Evolutionary conservation across 1,140 invertebrate genomes (phyloP), one percentile per base, ranked within the genome.

Genomic region (Probaryconus sp.): DNA sequence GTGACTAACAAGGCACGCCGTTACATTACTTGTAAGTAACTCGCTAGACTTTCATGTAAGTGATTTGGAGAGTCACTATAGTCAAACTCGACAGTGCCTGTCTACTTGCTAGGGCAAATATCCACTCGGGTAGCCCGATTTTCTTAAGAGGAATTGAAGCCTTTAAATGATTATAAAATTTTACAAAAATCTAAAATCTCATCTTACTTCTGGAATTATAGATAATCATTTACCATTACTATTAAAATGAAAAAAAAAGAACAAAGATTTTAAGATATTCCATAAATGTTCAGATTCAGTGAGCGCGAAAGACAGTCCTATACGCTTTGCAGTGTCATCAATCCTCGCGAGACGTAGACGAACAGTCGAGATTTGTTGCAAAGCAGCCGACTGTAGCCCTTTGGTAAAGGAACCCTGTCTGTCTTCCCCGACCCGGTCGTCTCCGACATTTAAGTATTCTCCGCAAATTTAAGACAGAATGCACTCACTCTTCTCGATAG

Each of bases 211-310:
- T n/a, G n/a, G n/a, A n/a, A n/a, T n/a, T n/a, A n/a, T n/a, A n/a
- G n/a, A n/a, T n/a, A n/a, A n/a, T n/a, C n/a, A n/a, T n/a, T n/a
- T n/a, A n/a, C n/a, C n/a, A n/a, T n/a, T n/a, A n/a, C n/a, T n/a
- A n/a, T n/a, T n/a, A n/a, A n/a, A n/a, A n/a, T n/a, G n/a, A 28
- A 69, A 18, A 28, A 24, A 51, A 61, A n/a, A 60, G 61, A 78
- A 61, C 68, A 42, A 67, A 83, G 80, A 83, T 83, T 82, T 80
- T 78, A 77, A 83, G 81, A 84, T 84, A 83, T 83, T 83, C 81
- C 81, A 83, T 82, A 83, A 84, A 84, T 81, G 81, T n/a, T 79
- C 81, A 75, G 76, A 83, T 76, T 56, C 65, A 72, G 58, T 43
- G 61, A 67, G 61, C 20, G 51, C 48, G 56, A 14, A 43, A 28